phyloP scores from a whole-genome alignment of 2,797 vertebrate species.

The Muraenolepis orangiensis region DNA sequence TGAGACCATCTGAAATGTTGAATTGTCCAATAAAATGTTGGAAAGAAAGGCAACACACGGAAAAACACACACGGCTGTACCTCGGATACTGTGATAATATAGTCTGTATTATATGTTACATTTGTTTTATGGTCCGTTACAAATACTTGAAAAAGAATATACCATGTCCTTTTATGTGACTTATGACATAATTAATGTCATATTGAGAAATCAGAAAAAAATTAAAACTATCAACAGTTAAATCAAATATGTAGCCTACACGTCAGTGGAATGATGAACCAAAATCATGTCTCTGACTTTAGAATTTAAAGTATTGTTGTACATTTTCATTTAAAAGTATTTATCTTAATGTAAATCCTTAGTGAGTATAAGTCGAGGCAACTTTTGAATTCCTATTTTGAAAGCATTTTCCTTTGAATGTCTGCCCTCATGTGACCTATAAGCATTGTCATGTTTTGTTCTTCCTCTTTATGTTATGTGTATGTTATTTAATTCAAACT shows the following conservation, averaged over 20 bases:
- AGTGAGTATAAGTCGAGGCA: neutral
- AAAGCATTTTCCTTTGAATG: neutral
- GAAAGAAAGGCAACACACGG: too few species aligned
- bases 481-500: slow-evolving; percentile 67
- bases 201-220: neutral
- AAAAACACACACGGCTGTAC: too few species aligned
- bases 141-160: slow-evolving; percentile 21
- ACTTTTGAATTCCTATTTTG: neutral
- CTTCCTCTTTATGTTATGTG: slow-evolving; percentile 38
- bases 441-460: slow-evolving; percentile 35
- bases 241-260: neutral
- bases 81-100: neutral
- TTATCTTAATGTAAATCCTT: neutral
- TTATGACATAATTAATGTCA: too few species aligned
- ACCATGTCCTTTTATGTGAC: too few species aligned
- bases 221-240: neutral
- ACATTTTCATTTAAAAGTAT: neutral
- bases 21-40: too few species aligned
- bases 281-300: neutral
- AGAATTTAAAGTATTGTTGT: neutral
- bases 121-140: slow-evolving; percentile 37
- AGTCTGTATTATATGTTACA: slow-evolving; percentile 13
- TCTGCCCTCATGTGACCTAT: slow-evolving; percentile 2
- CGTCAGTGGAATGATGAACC: neutral
- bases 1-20: neutral